These are phyloP conservation scores for Archocentrus centrarchus DNA, from an alignment of 2,113 vertebrate genomes.

Conservation along the genomic window DNA sequence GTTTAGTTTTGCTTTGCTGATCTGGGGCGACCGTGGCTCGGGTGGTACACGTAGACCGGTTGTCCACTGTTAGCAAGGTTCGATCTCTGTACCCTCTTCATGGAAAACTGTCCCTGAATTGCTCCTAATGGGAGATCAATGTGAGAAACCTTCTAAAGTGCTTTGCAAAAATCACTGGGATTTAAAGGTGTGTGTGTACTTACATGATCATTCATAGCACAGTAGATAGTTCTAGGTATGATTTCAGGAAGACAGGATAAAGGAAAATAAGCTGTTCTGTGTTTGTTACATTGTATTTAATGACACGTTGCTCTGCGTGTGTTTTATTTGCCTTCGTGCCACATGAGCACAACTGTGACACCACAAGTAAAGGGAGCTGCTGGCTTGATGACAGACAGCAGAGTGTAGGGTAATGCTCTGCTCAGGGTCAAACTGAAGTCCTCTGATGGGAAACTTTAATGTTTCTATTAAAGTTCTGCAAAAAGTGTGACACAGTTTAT, in stretches of 20 bases:
- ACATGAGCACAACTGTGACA: accelerated
- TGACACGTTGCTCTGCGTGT: too few relatives aligned
- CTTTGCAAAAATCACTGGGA: background rate
- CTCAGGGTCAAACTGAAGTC: background rate
- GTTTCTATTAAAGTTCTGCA: background rate
- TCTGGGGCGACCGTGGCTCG: background rate
- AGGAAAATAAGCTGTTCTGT: too few relatives aligned
- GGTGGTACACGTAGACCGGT: background rate
- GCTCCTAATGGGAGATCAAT: background rate
- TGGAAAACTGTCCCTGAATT: background rate
- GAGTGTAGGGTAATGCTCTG: background rate
- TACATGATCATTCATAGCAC: too few relatives aligned
- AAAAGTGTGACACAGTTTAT: accelerated
- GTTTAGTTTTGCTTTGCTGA: background rate
- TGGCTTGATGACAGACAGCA: background rate
- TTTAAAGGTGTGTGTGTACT: background rate
- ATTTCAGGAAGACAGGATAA: too few relatives aligned
- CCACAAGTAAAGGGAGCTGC: accelerated
- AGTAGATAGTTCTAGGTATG: too few relatives aligned
- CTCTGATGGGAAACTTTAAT: background rate
- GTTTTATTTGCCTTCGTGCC: too few relatives aligned
- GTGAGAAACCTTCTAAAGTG: background rate
- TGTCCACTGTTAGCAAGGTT: background rate
- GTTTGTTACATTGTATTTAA: background rate
- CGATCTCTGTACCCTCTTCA: background rate